Evolutionary conservation across 2,888 invertebrate genomes (phyloP).

Genomic region (Periphyllus acericola): DNA sequence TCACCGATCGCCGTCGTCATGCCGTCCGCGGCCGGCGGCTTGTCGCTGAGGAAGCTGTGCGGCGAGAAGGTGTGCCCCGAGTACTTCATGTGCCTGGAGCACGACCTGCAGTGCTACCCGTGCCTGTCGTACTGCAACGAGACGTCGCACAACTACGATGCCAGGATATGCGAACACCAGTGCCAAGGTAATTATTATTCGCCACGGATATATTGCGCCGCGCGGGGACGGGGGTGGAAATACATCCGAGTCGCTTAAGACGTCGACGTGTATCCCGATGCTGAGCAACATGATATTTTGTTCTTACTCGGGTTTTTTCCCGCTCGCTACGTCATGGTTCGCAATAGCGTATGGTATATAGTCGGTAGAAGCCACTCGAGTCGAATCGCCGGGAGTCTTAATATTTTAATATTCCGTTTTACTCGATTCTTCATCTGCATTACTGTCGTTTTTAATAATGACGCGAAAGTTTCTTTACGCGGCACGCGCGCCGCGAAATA

Average conservation of each 20-base stretch:
- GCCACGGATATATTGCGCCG: too few relatives aligned
- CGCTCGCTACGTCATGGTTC: too few relatives aligned
- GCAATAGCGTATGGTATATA: too few relatives aligned
- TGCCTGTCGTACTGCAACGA: slow-evolving; percentile 57
- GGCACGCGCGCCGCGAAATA: neutral
- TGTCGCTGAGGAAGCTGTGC: slow-evolving; percentile 63
- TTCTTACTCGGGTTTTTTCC: too few relatives aligned
- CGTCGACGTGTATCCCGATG: too few relatives aligned
- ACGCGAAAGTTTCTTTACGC: neutral
- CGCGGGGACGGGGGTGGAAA: too few relatives aligned
- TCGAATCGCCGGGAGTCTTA: too few relatives aligned
- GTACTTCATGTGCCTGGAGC: slow-evolving; percentile 63
- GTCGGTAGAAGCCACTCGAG: too few relatives aligned
- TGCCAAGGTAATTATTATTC: slow-evolving; percentile 63
- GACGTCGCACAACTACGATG: slow-evolving; percentile 63
- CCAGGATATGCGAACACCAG: slow-evolving; percentile 62
- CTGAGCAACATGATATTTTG: too few relatives aligned
- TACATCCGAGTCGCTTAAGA: too few relatives aligned
- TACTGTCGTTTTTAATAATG: neutral
- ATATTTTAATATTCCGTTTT: neutral
- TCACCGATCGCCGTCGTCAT: neutral
- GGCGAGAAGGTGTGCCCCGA: slow-evolving; percentile 62
- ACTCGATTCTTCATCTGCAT: neutral
- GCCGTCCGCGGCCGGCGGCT: slow-evolving; percentile 44
- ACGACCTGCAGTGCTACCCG: slow-evolving; percentile 62